Percentiles rank a stretch among this genome's conserved stretches.
phyloP scores from a whole-genome alignment of 2,113 vertebrate genomes.

The Pyxicephalus adspersus region DNA sequence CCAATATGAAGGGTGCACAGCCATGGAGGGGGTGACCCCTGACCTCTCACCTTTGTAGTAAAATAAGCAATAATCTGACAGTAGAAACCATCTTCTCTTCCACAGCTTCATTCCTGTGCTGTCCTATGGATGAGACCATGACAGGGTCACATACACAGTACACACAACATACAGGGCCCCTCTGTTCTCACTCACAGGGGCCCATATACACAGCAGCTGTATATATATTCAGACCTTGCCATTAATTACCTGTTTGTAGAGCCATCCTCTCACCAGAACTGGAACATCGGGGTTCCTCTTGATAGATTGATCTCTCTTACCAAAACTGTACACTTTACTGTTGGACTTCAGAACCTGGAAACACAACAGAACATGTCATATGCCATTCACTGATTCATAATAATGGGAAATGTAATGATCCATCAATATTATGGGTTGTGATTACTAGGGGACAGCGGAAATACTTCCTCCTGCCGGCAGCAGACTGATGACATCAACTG shows the following conservation, averaged over 20 bases:
- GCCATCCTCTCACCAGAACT: slow-evolving; percentile 95
- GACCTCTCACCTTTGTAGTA: slow-evolving; percentile 97
- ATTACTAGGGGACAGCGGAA: too few relatives aligned
- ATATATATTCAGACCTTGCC: too few relatives aligned
- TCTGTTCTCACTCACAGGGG: too few relatives aligned
- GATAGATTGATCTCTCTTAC: slow-evolving; percentile 94
- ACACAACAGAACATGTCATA: not conserved
- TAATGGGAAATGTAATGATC: too few relatives aligned
- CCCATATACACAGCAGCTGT: too few relatives aligned
- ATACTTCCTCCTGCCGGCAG: too few relatives aligned
- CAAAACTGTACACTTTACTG: slow-evolving; percentile 92
- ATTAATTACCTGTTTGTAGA: slow-evolving; percentile 97
- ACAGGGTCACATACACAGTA: not conserved
- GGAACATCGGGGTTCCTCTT: slow-evolving; percentile 92
- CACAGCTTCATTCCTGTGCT: slow-evolving; percentile 97
- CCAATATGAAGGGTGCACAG: too few relatives aligned
- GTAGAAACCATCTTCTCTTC: slow-evolving; percentile 98
- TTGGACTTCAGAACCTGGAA: slow-evolving; percentile 77
- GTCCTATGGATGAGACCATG: slow-evolving; percentile 79
- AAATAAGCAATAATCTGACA: slow-evolving; percentile 97
- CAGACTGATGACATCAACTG: too few relatives aligned
- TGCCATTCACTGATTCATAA: too few relatives aligned
- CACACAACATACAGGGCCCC: too few relatives aligned
- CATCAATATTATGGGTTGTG: too few relatives aligned
- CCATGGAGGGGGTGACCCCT: not conserved